A percentile compares a stretch with the other conserved stretches of the same genome.
phyloP scores from a whole-genome alignment of 2,113 vertebrate species.

The Bos indicus region DNA sequence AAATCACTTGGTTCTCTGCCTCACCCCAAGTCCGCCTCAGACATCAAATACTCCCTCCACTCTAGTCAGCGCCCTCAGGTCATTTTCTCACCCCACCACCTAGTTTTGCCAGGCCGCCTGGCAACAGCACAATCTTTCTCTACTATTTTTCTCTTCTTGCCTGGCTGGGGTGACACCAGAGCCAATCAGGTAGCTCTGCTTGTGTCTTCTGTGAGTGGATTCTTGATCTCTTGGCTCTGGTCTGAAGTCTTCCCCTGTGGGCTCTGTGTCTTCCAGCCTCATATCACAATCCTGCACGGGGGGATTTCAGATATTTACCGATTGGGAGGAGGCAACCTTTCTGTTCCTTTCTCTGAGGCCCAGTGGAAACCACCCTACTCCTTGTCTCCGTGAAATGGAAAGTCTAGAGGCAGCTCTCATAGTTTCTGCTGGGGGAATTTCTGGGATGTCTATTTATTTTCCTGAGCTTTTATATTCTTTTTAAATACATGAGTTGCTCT shows the following conservation, averaged over 20 bases:
- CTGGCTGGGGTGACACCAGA: not conserved
- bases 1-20: not conserved
- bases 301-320: conserved; percentile 1
- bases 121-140: not conserved
- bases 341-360: not conserved
- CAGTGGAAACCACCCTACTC: not conserved
- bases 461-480: not conserved
- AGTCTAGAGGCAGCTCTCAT: not conserved
- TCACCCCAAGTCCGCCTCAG: not conserved
- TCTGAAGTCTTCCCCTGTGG: not conserved
- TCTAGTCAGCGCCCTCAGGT: no score
- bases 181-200: not conserved
- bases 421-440: conserved; percentile 29
- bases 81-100: not conserved
- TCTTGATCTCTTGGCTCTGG: not conserved
- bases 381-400: not conserved
- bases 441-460: conserved; percentile 4
- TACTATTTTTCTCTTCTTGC: not conserved
- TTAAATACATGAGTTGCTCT: not conserved
- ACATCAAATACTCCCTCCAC: not conserved
- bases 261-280: not conserved
- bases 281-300: not conserved
- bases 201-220: not conserved
- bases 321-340: not conserved
- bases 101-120: not conserved